Percentiles rank a stretch among this genome's conserved stretches.
Conservation (phyloP, 2,797 vertebrate species). For the Mormyrops attenuatus region DNA sequence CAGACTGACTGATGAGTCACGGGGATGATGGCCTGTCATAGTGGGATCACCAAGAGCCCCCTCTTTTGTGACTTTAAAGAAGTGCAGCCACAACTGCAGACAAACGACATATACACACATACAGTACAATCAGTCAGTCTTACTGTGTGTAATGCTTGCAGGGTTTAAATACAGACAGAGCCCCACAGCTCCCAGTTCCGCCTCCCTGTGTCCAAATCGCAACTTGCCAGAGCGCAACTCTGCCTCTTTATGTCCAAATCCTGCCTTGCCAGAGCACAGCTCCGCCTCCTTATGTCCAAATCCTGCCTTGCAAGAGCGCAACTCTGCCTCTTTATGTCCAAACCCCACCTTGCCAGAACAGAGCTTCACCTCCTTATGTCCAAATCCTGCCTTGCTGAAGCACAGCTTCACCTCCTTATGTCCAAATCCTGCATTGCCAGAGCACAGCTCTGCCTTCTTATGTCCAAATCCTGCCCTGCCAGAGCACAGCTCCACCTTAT, state of each 20-base stretch:
- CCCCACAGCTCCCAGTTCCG: not conserved
- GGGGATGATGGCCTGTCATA: not conserved
- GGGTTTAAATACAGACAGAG: not conserved
- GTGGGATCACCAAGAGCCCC: not conserved
- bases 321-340: not conserved
- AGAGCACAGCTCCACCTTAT: not conserved
- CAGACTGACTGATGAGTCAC: not conserved
- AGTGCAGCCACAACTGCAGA: not conserved
- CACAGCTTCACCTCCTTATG: too few relatives aligned
- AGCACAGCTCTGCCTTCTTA: too few relatives aligned
- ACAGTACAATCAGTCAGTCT: not conserved
- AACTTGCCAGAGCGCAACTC: not conserved
- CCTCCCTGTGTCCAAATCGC: not conserved
- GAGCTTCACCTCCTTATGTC: too few relatives aligned
- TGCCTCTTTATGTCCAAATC: not conserved
- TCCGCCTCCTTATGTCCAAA: not conserved
- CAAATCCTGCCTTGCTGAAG: too few relatives aligned
- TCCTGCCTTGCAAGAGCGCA: not conserved
- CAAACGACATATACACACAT: not conserved
- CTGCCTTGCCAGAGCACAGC: not conserved
- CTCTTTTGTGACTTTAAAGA: not conserved
- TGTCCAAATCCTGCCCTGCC: not conserved
- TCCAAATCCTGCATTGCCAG: too few relatives aligned
- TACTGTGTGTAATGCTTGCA: not conserved
- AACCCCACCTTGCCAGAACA: too few relatives aligned